A percentile compares a stretch with the other conserved stretches of the same genome.
Evolutionary conservation across 2,888 invertebrate genomes (phyloP).

Genomic region (Baccha elongata): DNA sequence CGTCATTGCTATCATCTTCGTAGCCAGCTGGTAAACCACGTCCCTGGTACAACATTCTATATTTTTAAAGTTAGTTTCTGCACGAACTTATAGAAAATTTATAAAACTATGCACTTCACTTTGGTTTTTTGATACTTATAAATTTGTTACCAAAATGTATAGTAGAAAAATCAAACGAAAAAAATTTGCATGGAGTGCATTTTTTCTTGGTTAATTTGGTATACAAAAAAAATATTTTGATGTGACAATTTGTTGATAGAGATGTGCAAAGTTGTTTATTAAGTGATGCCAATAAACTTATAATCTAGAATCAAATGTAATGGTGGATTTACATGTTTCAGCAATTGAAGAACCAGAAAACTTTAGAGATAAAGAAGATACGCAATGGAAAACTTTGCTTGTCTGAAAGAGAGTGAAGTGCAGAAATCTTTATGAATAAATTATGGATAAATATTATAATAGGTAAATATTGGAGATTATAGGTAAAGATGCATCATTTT

Average conservation of each 20-base stretch:
- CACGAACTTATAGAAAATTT: background rate
- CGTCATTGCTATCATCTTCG: constrained; percentile 77
- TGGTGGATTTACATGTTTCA: too few relatives aligned
- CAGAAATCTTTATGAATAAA: too few relatives aligned
- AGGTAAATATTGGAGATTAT: too few relatives aligned
- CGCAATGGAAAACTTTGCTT: too few relatives aligned
- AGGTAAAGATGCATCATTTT: too few relatives aligned
- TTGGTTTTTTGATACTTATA: constrained; percentile 4
- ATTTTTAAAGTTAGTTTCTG: constrained; percentile 1
- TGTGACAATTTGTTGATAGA: constrained; percentile 42
- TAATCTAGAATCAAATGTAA: too few relatives aligned
- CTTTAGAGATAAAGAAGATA: too few relatives aligned
- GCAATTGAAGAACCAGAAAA: too few relatives aligned
- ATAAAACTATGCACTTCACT: background rate
- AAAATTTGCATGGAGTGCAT: constrained; percentile 55
- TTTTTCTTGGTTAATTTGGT: constrained; percentile 56
- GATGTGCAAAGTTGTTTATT: constrained; percentile 23
- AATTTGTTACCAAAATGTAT: constrained; percentile 15
- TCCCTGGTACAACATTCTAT: constrained; percentile 41
- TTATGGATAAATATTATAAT: too few relatives aligned
- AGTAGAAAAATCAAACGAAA: constrained; percentile 35
- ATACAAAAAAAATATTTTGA: constrained; percentile 50
- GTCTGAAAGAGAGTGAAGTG: too few relatives aligned
- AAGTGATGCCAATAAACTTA: background rate
- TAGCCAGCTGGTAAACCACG: constrained; percentile 78